Percentiles rank a stretch among this genome's conserved stretches.
These are phyloP conservation scores for Spea bombifrons DNA, from an alignment of 2,113 vertebrate species.

Conservation along the genomic window DNA sequence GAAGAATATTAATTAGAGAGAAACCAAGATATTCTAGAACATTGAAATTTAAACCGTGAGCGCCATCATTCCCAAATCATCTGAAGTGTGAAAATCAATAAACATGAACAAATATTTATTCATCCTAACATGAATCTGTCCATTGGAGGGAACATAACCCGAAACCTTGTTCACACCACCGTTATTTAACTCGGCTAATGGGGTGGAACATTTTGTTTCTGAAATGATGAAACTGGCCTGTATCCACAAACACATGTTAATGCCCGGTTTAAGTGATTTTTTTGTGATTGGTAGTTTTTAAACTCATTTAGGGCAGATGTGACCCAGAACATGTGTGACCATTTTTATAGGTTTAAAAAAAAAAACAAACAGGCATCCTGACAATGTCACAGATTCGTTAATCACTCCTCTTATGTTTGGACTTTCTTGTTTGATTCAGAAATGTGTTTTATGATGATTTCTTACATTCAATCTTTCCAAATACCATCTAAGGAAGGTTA, in stretches of 20 bases:
- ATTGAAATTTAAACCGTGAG: background rate
- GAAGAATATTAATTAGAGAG: background rate
- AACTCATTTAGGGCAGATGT: slow-evolving; percentile 30
- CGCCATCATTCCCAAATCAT: slow-evolving; percentile 3
- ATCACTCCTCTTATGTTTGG: background rate
- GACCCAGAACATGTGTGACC: slow-evolving; percentile 22
- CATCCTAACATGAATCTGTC: slow-evolving; percentile 32
- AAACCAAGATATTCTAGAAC: background rate
- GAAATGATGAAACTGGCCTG: slow-evolving; percentile 29
- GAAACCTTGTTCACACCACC: slow-evolving; percentile 21
- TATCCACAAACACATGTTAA: slow-evolving; percentile 17
- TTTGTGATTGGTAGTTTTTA: slow-evolving; percentile 10
- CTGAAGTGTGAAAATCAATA: slow-evolving; percentile 32
- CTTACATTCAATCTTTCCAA: background rate
- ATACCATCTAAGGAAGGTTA: too few species aligned
- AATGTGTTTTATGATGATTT: background rate
- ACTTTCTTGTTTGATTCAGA: background rate
- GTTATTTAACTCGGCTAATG: slow-evolving; percentile 15
- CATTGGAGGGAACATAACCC: slow-evolving; percentile 6
- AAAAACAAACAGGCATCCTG: background rate
- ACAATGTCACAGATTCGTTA: background rate
- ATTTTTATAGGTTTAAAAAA: background rate
- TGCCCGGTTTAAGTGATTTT: slow-evolving; percentile 25
- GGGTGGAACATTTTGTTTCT: slow-evolving; percentile 23
- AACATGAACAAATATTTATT: slow-evolving; percentile 26